These are phyloP conservation scores for Sorex maritimensis DNA, from an alignment of 2,797 vertebrate genomes.

Conservation along the genomic window DNA sequence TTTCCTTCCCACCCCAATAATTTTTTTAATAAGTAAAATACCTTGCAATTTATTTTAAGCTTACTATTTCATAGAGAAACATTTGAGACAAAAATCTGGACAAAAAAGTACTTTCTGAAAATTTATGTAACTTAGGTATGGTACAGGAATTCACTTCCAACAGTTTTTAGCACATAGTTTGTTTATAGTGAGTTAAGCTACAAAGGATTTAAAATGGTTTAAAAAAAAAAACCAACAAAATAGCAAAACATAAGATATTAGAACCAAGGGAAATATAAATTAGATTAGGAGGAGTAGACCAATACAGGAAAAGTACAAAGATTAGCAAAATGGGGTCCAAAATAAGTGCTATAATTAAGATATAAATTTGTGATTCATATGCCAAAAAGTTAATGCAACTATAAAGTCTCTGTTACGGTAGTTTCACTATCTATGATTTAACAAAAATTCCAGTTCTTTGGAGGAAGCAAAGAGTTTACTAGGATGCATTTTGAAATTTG, in stretches of 20 bases:
- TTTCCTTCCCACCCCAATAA: not conserved
- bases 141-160: not conserved
- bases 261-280: conserved; percentile 36
- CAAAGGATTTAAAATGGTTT: conserved; percentile 46
- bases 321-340: not conserved
- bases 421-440: conserved; percentile 6
- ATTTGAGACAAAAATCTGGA: conserved; percentile 14
- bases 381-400: conserved; percentile 23
- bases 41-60: not conserved
- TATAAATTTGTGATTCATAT: conserved; percentile 28
- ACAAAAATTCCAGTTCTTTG: not conserved
- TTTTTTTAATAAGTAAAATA: conserved; percentile 10
- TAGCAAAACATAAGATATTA: conserved; percentile 59
- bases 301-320: not conserved
- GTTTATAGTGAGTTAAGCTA: conserved; percentile 66
- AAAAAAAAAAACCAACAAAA: conserved; percentile 62
- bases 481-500: not conserved
- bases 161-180: conserved; percentile 61
- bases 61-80: not conserved
- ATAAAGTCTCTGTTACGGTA: not conserved
- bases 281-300: not conserved
- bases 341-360: not conserved
- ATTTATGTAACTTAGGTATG: conserved; percentile 1
- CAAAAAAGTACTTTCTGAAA: conserved; percentile 18
- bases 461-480: not conserved